A percentile compares a stretch with the other conserved stretches of the same genome.
phyloP scores from a whole-genome alignment of 1,140 invertebrate genomes.

The Triops longicaudatus region DNA sequence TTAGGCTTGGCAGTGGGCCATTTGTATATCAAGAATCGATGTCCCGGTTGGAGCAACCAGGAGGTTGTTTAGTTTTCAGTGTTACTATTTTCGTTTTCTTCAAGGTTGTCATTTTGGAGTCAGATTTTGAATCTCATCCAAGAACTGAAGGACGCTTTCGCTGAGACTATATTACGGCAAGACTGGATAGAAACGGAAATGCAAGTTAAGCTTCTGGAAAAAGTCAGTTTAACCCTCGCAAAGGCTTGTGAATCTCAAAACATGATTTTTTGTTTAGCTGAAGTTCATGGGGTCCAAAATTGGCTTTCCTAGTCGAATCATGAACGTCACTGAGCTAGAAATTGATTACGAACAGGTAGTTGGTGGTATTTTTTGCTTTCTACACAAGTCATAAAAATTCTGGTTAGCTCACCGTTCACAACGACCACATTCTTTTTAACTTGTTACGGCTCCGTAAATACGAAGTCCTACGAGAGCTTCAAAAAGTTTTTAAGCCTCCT shows the following conservation, averaged over 20 bases:
- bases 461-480: slow-evolving; percentile 43
- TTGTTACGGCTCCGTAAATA: slow-evolving; percentile 42
- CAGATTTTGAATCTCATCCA: slow-evolving; percentile 47
- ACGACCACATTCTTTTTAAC: slow-evolving; percentile 45
- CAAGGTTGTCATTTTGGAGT: slow-evolving; percentile 23
- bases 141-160: slow-evolving; percentile 47
- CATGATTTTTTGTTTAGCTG: slow-evolving; percentile 35
- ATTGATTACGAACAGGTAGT: slow-evolving; percentile 45
- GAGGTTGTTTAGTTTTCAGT: slow-evolving; percentile 37
- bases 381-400: slow-evolving; percentile 16
- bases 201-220: slow-evolving; percentile 44
- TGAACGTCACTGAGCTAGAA: slow-evolving; percentile 44
- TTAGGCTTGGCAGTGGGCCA: slow-evolving; percentile 48
- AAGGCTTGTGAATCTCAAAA: slow-evolving; percentile 8
- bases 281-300: slow-evolving; percentile 43
- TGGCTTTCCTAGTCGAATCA: slow-evolving; percentile 46
- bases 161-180: slow-evolving; percentile 43
- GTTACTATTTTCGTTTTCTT: slow-evolving; percentile 24
- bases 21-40: slow-evolving; percentile 46
- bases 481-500: slow-evolving; percentile 41
- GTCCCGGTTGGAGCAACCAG: slow-evolving; percentile 41
- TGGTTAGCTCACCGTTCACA: slow-evolving; percentile 35
- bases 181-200: slow-evolving; percentile 49
- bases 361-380: slow-evolving; percentile 17
- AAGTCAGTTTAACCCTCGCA: slow-evolving; percentile 38